Evolutionary conservation across 92 coral and sea anemone genomes (phyloP).

Genomic region (Nematostella vectensis): DNA sequence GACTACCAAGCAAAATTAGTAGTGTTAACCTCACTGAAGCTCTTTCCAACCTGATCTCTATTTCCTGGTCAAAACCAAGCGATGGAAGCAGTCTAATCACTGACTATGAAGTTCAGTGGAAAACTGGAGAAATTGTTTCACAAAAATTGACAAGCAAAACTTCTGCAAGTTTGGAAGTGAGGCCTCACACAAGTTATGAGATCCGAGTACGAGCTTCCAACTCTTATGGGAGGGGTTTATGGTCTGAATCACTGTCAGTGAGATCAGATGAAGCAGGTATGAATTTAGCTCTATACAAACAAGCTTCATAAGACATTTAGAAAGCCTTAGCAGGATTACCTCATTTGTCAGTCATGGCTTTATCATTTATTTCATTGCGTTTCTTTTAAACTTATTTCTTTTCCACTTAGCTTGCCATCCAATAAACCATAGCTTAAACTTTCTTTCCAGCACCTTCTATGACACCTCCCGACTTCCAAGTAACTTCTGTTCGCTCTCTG

Average conservation of each 20-base stretch:
- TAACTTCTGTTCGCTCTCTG: constrained; percentile 30
- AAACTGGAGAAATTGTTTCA: constrained; percentile 8
- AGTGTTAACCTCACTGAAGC: too few species aligned
- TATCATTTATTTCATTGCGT: too few species aligned
- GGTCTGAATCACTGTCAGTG: constrained; percentile 10
- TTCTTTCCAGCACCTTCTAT: constrained; percentile 46
- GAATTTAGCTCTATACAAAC: too few species aligned
- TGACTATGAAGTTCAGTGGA: constrained; percentile 33
- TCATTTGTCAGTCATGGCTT: background rate
- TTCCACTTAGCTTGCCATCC: too few species aligned
- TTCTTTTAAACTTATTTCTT: background rate
- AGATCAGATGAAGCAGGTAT: constrained; percentile 54
- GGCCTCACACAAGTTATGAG: constrained; percentile 40
- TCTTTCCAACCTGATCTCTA: constrained; percentile 5
- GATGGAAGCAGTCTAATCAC: constrained; percentile 29
- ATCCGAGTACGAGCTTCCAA: constrained; percentile 43
- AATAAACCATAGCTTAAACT: too few species aligned
- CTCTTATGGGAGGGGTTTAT: constrained; percentile 28
- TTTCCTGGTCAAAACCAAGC: constrained; percentile 45
- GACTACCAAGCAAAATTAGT: too few species aligned
- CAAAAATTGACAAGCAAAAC: constrained; percentile 15
- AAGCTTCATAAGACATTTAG: too few species aligned
- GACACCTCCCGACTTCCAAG: constrained; percentile 47
- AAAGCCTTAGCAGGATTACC: too few species aligned
- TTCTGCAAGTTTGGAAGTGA: constrained; percentile 12